phyloP scores from a whole-genome alignment of 2,888 invertebrate species.

The Rhagophthalmus giganteus region DNA sequence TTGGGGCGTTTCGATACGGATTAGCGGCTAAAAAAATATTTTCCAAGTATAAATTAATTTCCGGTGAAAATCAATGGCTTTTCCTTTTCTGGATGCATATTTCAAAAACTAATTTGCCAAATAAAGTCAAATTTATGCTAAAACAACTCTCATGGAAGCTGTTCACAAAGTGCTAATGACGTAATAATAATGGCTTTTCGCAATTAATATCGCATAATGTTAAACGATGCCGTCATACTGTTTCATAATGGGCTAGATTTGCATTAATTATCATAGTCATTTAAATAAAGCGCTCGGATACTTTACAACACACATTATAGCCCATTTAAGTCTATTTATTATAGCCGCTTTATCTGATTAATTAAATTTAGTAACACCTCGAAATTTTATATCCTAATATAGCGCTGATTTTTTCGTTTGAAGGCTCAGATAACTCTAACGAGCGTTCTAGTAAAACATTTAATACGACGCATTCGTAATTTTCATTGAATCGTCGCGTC shows the following conservation, averaged over 20 bases:
- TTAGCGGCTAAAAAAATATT: slow-evolving; percentile 21
- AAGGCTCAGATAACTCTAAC: too few relatives aligned
- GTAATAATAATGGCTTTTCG: slow-evolving; percentile 56
- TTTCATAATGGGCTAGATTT: slow-evolving; percentile 47
- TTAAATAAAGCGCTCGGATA: slow-evolving; percentile 35
- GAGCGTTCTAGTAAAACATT: too few relatives aligned
- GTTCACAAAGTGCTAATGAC: slow-evolving; percentile 54
- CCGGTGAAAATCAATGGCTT: background rate
- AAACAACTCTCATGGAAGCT: slow-evolving; percentile 44
- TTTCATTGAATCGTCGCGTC: too few relatives aligned
- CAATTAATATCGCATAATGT: slow-evolving; percentile 56
- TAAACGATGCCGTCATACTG: slow-evolving; percentile 49
- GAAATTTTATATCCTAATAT: too few relatives aligned
- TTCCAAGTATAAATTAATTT: slow-evolving; percentile 25
- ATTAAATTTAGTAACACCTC: background rate
- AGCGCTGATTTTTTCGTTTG: too few relatives aligned
- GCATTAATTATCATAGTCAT: slow-evolving; percentile 50
- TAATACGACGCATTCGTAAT: too few relatives aligned
- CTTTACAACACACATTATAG: slow-evolving; percentile 3
- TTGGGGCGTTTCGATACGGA: slow-evolving; percentile 36
- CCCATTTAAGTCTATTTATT: too few relatives aligned
- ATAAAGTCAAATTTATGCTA: slow-evolving; percentile 50
- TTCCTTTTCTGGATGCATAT: background rate
- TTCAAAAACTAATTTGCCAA: slow-evolving; percentile 23
- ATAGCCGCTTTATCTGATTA: background rate